These are phyloP conservation scores for Conomelus anceps DNA, from an alignment of 2,888 invertebrate species.

Conservation along the genomic window DNA sequence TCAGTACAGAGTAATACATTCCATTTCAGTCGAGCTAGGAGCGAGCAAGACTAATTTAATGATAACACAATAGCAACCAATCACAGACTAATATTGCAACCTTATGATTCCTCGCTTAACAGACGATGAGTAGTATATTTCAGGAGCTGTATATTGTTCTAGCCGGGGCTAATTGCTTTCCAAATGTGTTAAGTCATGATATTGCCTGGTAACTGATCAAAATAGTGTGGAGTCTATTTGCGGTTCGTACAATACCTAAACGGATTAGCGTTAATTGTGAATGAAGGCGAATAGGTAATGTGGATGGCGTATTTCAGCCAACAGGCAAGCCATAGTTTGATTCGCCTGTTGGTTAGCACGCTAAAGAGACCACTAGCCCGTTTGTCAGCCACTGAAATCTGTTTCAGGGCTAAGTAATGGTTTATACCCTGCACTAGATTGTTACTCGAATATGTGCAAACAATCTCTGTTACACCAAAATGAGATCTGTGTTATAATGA, in stretches of 20 bases:
- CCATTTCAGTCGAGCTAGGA: neutral
- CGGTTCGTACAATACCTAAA: neutral
- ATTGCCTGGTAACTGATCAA: neutral
- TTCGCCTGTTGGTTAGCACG: neutral
- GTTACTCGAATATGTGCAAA: neutral
- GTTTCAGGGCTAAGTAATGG: neutral
- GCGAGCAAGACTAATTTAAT: neutral
- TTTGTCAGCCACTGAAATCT: neutral
- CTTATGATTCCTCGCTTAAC: neutral
- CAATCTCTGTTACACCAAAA: neutral
- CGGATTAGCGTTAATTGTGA: neutral
- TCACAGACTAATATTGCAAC: neutral
- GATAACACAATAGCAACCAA: neutral
- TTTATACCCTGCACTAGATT: neutral
- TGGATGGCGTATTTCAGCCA: neutral
- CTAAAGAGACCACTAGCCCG: neutral
- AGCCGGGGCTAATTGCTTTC: neutral
- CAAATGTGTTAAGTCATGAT: neutral
- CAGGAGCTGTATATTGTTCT: neutral
- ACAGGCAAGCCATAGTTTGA: no score
- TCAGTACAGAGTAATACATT: neutral
- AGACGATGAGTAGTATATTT: neutral
- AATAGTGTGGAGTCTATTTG: neutral
- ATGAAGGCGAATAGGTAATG: neutral
- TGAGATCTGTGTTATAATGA: neutral